Evolutionary conservation across 2,888 invertebrate species (phyloP).

Genomic region (Caenorhabditis becei): DNA sequence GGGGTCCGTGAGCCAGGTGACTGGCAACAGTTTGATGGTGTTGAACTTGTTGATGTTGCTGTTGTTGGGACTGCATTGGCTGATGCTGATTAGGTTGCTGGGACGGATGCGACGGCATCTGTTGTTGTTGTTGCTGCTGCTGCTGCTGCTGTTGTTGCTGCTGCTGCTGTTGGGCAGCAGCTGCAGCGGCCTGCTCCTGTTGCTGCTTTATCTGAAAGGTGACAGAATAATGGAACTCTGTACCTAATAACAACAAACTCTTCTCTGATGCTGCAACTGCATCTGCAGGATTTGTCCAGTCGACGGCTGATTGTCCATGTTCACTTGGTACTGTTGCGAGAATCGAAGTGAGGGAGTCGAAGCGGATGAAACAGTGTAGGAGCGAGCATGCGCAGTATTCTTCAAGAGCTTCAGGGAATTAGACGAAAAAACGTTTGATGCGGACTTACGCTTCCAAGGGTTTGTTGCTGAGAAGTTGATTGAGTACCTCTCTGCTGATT

Average conservation of each 20-base stretch:
- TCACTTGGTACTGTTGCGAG: slow-evolving; percentile 37
- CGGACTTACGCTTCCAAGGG: slow-evolving; percentile 13
- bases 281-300: slow-evolving; percentile 68
- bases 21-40: slow-evolving; percentile 11
- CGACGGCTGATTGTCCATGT: slow-evolving; percentile 47
- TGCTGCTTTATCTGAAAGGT: slow-evolving; percentile 16
- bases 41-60: background rate
- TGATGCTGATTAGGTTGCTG: too few species aligned
- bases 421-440: background rate
- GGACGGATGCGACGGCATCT: background rate
- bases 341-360: slow-evolving; percentile 48
- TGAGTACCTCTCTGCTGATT: slow-evolving; percentile 5
- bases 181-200: slow-evolving; percentile 24
- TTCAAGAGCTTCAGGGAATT: slow-evolving; percentile 26
- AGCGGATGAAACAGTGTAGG: slow-evolving; percentile 44
- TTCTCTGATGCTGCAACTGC: slow-evolving; percentile 63
- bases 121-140: slow-evolving; percentile 13
- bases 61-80: slow-evolving; percentile 4
- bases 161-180: slow-evolving; percentile 43
- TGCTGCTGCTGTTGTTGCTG: slow-evolving; percentile 25
- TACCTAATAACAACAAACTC: slow-evolving; percentile 26
- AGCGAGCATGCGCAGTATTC: slow-evolving; percentile 13
- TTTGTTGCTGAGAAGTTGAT: background rate
- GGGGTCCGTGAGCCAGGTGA: background rate
- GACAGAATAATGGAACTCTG: background rate